Percentiles rank a stretch among this genome's conserved stretches.
phyloP scores from a whole-genome alignment of 2,113 vertebrate genomes.

The Patagioenas fasciata region DNA sequence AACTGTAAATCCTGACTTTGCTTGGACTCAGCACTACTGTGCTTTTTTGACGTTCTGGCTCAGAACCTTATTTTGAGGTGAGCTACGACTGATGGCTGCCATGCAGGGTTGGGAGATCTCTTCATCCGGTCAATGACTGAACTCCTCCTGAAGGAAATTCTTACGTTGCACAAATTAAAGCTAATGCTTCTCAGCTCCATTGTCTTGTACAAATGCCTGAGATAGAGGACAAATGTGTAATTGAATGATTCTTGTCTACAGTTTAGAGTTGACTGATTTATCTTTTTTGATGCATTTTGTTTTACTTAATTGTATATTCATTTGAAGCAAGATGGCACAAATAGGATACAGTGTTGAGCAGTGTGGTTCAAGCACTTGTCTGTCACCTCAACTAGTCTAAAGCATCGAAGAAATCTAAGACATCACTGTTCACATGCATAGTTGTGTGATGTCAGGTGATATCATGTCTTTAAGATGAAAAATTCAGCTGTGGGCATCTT shows the following conservation, averaged over 20 bases:
- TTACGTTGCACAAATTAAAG: constrained; percentile 4
- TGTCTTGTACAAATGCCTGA: constrained; percentile 29
- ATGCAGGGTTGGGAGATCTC: constrained; percentile 52
- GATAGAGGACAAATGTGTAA: neutral
- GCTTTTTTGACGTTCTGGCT: constrained; percentile 85
- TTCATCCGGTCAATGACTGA: constrained; percentile 41
- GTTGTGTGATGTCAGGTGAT: constrained; percentile 10
- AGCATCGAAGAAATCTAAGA: neutral
- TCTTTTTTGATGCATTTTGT: constrained; percentile 25
- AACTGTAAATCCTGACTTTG: constrained; percentile 50
- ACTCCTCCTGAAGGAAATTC: constrained; percentile 35
- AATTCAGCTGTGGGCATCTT: neutral
- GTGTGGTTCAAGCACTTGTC: neutral
- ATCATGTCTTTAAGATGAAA: neutral
- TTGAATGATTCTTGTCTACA: constrained; percentile 12
- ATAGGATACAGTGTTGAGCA: neutral
- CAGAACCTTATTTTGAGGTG: constrained; percentile 79
- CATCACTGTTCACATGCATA: neutral
- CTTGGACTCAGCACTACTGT: constrained; percentile 63
- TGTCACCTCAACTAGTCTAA: neutral
- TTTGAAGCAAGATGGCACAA: neutral
- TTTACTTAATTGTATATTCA: neutral
- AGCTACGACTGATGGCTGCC: constrained; percentile 81
- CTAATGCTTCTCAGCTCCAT: neutral
- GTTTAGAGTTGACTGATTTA: constrained; percentile 5